A percentile compares a stretch with the other conserved stretches of the same genome.
Conservation (phyloP, 2,888 invertebrate genomes). For the Tinea pellionella region DNA sequence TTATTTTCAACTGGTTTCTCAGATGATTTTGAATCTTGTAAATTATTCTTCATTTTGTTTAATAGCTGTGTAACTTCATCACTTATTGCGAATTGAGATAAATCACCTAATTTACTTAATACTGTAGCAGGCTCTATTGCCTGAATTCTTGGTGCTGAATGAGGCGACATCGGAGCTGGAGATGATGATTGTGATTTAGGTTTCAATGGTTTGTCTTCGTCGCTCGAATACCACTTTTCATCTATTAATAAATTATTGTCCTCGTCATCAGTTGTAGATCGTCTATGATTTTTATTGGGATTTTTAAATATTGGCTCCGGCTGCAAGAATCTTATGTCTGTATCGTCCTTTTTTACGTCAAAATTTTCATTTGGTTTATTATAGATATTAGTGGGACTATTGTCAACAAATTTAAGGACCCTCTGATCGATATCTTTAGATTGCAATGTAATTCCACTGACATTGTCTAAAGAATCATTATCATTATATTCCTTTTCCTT, state of each 20-base stretch:
- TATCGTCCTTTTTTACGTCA: conserved; percentile 39
- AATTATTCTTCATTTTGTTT: conserved; percentile 69
- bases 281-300: conserved; percentile 53
- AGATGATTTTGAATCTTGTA: conserved; percentile 39
- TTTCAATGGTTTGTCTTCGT: conserved; percentile 73
- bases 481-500: conserved; percentile 62
- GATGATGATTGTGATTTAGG: conserved; percentile 48
- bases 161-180: conserved; percentile 36
- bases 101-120: conserved; percentile 74
- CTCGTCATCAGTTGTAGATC: conserved; percentile 68
- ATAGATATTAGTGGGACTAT: conserved; percentile 23
- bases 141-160: conserved; percentile 29
- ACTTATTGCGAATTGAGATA: conserved; percentile 80
- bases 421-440: conserved; percentile 61
- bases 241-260: conserved; percentile 69
- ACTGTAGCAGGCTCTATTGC: conserved; percentile 64
- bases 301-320: conserved; percentile 60
- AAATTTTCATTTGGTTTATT: conserved; percentile 21
- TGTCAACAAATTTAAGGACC: conserved; percentile 53
- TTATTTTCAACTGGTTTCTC: conserved; percentile 30
- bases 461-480: conserved; percentile 44
- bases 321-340: conserved; percentile 57
- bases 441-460: conserved; percentile 30
- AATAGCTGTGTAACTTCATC: conserved; percentile 78
- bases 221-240: conserved; percentile 85